Evolutionary conservation across 2,113 vertebrate species (phyloP).

Genomic region (Psilopogon haemacephalus): DNA sequence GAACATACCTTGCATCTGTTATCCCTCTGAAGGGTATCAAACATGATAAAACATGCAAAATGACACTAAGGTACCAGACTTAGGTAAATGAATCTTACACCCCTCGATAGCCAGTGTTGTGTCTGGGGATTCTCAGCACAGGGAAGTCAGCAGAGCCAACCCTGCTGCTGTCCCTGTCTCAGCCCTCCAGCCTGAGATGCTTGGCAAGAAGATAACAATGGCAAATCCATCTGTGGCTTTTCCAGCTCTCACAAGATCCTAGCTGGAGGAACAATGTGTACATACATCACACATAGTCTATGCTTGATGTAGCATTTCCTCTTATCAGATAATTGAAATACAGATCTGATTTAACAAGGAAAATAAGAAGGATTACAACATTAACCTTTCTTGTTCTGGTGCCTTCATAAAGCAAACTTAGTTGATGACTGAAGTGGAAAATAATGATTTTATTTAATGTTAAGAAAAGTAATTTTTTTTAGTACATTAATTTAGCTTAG

Average conservation of each 20-base stretch:
- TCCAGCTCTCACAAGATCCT: not conserved
- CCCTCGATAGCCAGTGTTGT: not conserved
- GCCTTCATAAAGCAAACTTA: not conserved
- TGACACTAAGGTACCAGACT: not conserved
- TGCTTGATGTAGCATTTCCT: not conserved
- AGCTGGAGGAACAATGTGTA: not conserved
- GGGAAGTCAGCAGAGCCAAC: not conserved
- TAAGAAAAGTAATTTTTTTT: not conserved
- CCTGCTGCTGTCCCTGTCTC: not conserved
- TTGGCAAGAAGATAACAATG: not conserved
- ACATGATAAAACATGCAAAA: not conserved
- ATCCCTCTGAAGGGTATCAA: not conserved
- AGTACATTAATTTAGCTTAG: not conserved
- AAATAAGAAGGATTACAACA: not conserved
- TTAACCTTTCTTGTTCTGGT: not conserved
- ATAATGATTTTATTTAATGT: not conserved
- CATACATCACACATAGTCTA: too few relatives aligned
- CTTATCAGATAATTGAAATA: not conserved
- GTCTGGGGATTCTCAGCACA: not conserved
- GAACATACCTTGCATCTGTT: rapidly evolving
- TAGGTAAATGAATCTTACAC: not conserved
- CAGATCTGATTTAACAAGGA: not conserved
- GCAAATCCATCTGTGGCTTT: not conserved
- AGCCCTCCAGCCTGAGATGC: not conserved
- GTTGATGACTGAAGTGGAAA: not conserved